Conservation (phyloP, 2,113 vertebrate species). For the Chlorodrepanis virens region DNA sequence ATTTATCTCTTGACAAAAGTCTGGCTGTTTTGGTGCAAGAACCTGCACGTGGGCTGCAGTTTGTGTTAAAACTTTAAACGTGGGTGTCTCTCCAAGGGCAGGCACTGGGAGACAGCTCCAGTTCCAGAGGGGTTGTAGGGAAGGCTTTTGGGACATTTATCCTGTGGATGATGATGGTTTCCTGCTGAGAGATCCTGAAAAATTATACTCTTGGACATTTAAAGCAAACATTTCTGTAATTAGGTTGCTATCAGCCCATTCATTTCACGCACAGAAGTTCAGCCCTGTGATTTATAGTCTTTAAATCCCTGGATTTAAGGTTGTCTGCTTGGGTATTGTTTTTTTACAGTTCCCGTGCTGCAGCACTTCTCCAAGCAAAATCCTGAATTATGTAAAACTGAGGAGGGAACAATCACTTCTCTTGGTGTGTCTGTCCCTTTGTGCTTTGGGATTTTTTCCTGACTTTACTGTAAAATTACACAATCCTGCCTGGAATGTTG, state of each 20-base stretch:
- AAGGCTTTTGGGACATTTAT: conserved; percentile 11
- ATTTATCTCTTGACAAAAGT: background rate
- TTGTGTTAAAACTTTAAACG: background rate
- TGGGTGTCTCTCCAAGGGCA: background rate
- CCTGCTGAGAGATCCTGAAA: conserved; percentile 42
- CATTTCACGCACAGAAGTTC: conserved; percentile 10
- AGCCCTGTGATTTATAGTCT: background rate
- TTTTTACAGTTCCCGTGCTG: background rate
- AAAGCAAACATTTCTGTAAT: conserved; percentile 31
- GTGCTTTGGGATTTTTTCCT: background rate
- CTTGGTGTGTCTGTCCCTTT: background rate
- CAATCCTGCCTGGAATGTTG: background rate
- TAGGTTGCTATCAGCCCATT: conserved; percentile 28
- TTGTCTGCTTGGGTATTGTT: background rate
- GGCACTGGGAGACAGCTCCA: background rate
- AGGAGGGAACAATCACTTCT: background rate
- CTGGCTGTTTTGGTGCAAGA: background rate
- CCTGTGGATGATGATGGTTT: background rate
- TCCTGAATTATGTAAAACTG: background rate
- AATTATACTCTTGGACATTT: background rate
- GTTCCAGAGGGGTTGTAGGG: background rate
- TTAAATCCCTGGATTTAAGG: conserved; percentile 2
- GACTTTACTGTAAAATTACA: background rate
- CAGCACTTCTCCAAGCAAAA: background rate
- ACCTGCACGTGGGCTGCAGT: background rate